These are phyloP conservation scores for Eulacestoma nigropectus DNA, from an alignment of 2,113 vertebrate species.

Conservation along the genomic window DNA sequence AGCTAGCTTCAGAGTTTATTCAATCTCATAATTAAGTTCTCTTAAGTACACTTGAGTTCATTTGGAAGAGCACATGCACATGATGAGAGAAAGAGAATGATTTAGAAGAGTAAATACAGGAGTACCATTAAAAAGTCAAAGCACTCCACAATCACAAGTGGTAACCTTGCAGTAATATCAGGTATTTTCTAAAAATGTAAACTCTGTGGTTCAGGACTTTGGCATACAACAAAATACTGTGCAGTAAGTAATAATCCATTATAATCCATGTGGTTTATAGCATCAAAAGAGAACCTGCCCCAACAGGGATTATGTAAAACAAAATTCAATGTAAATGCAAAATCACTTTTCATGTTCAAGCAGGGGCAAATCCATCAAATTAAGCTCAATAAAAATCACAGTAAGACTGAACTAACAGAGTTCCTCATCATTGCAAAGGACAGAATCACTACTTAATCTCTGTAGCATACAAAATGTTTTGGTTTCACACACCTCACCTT, in stretches of 20 bases:
- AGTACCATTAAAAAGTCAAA: background rate
- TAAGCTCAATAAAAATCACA: constrained; percentile 8
- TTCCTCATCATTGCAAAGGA: constrained; percentile 16
- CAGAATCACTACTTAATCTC: constrained; percentile 3
- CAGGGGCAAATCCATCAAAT: constrained; percentile 7
- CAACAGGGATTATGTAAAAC: background rate
- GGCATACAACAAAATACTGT: background rate
- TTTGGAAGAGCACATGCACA: background rate
- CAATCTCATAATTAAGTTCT: constrained; percentile 1
- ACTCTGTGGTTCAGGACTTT: background rate
- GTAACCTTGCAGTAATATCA: background rate
- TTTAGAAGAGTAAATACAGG: background rate
- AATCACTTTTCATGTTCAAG: constrained; percentile 29
- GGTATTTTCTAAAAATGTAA: constrained; percentile 25
- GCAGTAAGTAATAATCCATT: background rate
- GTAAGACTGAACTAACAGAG: constrained; percentile 32
- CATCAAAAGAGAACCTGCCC: background rate
- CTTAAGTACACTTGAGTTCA: constrained; percentile 24
- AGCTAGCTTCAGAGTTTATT: background rate
- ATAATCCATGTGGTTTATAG: background rate
- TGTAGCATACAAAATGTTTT: background rate
- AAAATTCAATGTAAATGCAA: constrained; percentile 2
- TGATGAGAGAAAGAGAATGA: background rate
- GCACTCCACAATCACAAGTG: background rate
- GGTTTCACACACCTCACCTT: constrained; percentile 23